Conservation (phyloP, 2,888 invertebrate species). For the Phalera bucephala region DNA sequence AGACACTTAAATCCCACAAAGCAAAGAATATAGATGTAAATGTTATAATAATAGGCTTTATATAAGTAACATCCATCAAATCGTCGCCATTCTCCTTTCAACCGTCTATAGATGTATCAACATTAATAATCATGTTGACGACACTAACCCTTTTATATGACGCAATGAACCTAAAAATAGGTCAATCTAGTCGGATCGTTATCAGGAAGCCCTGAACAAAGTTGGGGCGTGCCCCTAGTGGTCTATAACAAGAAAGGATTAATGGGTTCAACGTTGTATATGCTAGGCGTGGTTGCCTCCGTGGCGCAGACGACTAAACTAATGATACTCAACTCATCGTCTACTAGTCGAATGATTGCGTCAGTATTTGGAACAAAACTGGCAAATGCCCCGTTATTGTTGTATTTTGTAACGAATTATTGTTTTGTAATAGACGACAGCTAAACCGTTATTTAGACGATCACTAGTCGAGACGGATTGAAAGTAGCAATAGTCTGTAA, state of each 20-base stretch:
- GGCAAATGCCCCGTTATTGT: conserved; percentile 11
- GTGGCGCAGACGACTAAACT: conserved; percentile 11
- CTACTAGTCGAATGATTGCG: conserved; percentile 22
- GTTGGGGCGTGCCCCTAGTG: neutral
- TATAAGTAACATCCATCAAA: too few species aligned
- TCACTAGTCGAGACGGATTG: neutral
- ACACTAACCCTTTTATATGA: neutral
- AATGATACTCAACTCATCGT: conserved; percentile 25
- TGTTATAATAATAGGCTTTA: too few species aligned
- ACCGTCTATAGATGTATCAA: too few species aligned
- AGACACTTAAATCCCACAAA: too few species aligned
- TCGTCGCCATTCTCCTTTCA: too few species aligned
- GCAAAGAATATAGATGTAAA: too few species aligned
- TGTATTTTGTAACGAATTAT: conserved; percentile 24
- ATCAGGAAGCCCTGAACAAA: neutral
- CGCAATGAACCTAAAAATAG: neutral
- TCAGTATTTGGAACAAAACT: conserved; percentile 24
- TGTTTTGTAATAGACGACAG: conserved; percentile 21
- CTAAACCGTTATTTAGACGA: conserved; percentile 13
- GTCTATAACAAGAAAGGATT: conserved; percentile 9
- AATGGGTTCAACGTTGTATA: conserved; percentile 8
- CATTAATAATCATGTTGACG: neutral
- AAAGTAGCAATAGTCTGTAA: neutral
- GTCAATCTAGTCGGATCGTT: neutral
- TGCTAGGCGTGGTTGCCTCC: conserved; percentile 16